Evolutionary conservation across 2,797 vertebrate genomes (phyloP).

Genomic region (Luscinia megarhynchos): DNA sequence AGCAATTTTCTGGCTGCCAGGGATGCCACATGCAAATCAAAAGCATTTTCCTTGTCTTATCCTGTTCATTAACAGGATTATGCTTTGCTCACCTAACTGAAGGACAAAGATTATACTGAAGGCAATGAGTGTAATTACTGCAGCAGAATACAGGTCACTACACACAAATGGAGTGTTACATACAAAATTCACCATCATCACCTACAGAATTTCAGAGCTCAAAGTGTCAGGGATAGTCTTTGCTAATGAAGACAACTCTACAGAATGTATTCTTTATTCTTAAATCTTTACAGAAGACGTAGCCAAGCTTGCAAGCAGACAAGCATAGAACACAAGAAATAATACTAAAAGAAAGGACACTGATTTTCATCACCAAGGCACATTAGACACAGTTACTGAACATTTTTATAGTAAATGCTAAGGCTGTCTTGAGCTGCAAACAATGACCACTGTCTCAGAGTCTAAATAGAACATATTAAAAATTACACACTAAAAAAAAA

Average conservation of each 20-base stretch:
- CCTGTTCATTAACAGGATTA: conserved; percentile 15
- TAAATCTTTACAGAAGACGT: background rate
- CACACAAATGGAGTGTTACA: background rate
- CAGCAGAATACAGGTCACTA: background rate
- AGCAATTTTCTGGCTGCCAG: background rate
- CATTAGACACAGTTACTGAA: background rate
- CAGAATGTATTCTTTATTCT: background rate
- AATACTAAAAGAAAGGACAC: background rate
- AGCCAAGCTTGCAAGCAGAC: background rate
- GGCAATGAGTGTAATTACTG: background rate
- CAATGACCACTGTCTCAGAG: background rate
- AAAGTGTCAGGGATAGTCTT: background rate
- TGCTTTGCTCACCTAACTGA: background rate
- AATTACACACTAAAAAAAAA: background rate
- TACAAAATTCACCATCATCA: background rate
- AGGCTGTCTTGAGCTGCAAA: background rate
- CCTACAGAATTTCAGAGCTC: background rate
- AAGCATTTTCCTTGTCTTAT: background rate
- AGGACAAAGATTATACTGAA: background rate
- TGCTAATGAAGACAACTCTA: background rate
- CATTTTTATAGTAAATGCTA: background rate
- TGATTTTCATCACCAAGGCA: background rate
- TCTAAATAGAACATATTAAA: background rate
- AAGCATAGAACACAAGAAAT: background rate
- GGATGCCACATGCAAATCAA: conserved; percentile 1